phyloP scores from a whole-genome alignment of 1,140 invertebrate genomes.

The Dreissena rostriformis region DNA sequence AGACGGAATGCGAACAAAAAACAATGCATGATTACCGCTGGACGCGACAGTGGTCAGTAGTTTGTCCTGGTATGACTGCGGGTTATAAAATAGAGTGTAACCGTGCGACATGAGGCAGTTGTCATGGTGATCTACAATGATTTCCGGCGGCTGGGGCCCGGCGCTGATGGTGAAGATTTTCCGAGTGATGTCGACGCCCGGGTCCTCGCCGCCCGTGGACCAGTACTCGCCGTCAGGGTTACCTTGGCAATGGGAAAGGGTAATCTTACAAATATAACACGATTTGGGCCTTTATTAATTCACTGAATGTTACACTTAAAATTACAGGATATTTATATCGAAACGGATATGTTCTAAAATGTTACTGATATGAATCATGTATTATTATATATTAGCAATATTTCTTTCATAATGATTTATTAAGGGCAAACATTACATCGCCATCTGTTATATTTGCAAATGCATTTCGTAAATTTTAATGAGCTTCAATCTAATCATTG shows the following conservation, averaged over 20 bases:
- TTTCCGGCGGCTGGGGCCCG: slow-evolving; percentile 23
- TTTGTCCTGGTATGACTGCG: slow-evolving; percentile 65
- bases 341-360: too few species aligned
- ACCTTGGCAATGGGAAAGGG: slow-evolving; percentile 14
- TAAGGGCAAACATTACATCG: too few species aligned
- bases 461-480: too few species aligned
- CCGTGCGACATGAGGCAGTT: slow-evolving; percentile 38
- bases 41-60: slow-evolving; percentile 48
- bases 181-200: slow-evolving; percentile 54
- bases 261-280: too few species aligned
- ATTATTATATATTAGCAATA: too few species aligned
- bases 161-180: slow-evolving; percentile 55
- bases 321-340: too few species aligned
- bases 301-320: too few species aligned
- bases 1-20: background rate
- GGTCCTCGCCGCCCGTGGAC: slow-evolving; percentile 60
- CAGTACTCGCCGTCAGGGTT: slow-evolving; percentile 61
- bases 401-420: too few species aligned
- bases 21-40: slow-evolving; percentile 31
- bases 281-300: too few species aligned
- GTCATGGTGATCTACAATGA: slow-evolving; percentile 58
- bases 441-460: too few species aligned
- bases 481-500: too few species aligned
- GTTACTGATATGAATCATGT: too few species aligned
- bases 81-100: slow-evolving; percentile 56